Percentiles rank a stretch among this genome's conserved stretches.
Evolutionary conservation across 2,888 invertebrate species (phyloP).

Genomic region (Lapara coniferarum): DNA sequence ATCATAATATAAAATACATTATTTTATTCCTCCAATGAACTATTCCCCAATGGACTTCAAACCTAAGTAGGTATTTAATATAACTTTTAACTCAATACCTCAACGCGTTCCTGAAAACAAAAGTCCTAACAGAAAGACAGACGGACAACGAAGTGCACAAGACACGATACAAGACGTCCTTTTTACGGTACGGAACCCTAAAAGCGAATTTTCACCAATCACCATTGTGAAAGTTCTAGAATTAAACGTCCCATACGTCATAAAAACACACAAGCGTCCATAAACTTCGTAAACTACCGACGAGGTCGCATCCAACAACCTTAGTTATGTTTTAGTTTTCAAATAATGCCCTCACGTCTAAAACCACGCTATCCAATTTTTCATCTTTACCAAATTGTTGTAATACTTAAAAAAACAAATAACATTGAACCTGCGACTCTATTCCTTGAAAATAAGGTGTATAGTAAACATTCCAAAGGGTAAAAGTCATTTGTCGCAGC

Average conservation of each 20-base stretch:
- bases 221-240: neutral
- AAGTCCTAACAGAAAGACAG: too few relatives aligned
- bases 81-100: too few relatives aligned
- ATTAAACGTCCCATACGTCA: neutral
- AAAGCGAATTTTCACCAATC: too few relatives aligned
- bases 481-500: conserved; percentile 28
- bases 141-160: too few relatives aligned
- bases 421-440: conserved; percentile 23
- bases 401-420: conserved; percentile 4
- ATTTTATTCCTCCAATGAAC: too few relatives aligned
- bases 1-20: too few relatives aligned
- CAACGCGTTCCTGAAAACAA: too few relatives aligned
- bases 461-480: conserved; percentile 10
- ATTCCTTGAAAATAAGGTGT: neutral
- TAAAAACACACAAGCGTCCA: neutral
- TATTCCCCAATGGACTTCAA: too few relatives aligned
- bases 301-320: conserved; percentile 17
- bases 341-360: conserved; percentile 36
- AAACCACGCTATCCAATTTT: conserved; percentile 34
- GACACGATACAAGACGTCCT: too few relatives aligned
- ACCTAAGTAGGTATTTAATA: too few relatives aligned
- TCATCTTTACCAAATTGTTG: conserved; percentile 32
- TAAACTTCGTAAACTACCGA: neutral
- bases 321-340: conserved; percentile 21
- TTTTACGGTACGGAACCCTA: too few relatives aligned